Evolutionary conservation across 2,888 invertebrate genomes (phyloP).

Genomic region (Heterodera filipjevi): DNA sequence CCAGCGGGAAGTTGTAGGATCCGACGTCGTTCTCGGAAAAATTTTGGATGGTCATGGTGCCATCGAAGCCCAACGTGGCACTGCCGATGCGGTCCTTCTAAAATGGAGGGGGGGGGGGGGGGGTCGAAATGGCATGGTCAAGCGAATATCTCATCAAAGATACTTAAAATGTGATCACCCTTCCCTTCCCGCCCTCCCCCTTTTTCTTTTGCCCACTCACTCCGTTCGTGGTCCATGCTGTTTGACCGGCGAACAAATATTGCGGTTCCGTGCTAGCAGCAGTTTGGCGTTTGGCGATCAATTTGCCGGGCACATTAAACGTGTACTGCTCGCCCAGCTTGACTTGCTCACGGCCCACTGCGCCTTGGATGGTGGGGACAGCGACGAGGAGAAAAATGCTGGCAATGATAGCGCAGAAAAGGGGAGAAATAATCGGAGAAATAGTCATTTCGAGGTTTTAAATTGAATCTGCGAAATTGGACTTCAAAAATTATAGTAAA

Average conservation of each 20-base stretch:
- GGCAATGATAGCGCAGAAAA: not conserved
- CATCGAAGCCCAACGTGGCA: conserved; percentile 17
- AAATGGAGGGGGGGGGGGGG: no score
- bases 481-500: no score
- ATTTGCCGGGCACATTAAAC: conserved; percentile 2
- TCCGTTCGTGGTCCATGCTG: conserved; percentile 6
- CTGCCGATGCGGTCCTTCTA: conserved; percentile 1
- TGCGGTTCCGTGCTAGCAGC: not conserved
- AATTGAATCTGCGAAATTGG: not conserved
- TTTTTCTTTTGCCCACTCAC: no score
- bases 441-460: not conserved
- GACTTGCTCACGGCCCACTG: not conserved
- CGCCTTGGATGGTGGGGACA: not conserved
- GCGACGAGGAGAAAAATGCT: no score
- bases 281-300: conserved; percentile 7
- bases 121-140: not conserved
- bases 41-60: conserved; percentile 18
- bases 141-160: not conserved
- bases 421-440: not conserved
- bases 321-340: not conserved
- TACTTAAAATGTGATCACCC: no score
- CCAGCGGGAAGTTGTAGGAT: conserved; percentile 20
- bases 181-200: no score
- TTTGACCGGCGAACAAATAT: conserved; percentile 20
- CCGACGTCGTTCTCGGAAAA: conserved; percentile 20